Evolutionary conservation across 2,113 vertebrate species (phyloP).

Genomic region (Esox niger): DNA sequence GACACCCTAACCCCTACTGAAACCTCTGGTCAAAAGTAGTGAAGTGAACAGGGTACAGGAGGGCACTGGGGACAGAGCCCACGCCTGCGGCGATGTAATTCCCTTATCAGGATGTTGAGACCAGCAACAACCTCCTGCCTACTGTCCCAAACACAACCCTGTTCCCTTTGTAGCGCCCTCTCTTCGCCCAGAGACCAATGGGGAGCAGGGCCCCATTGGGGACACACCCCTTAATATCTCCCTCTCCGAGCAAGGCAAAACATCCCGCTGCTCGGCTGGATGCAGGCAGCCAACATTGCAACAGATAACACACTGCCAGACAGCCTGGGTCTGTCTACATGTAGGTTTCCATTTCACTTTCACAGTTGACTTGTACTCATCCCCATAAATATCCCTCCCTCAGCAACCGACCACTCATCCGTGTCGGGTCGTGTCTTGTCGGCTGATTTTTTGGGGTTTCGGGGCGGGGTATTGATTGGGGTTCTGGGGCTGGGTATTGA

Average conservation of each 20-base stretch:
- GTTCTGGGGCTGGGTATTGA: too few species aligned
- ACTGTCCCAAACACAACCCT: slow-evolving; percentile 1
- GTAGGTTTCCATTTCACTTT: slow-evolving; percentile 50
- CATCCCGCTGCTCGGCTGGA: background rate
- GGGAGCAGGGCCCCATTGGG: too few species aligned
- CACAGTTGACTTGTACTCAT: slow-evolving; percentile 34
- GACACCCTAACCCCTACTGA: too few species aligned
- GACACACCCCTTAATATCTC: background rate
- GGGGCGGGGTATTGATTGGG: too few species aligned
- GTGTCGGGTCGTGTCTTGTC: too few species aligned
- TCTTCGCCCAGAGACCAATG: too few species aligned
- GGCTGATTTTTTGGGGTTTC: too few species aligned
- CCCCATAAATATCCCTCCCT: slow-evolving; percentile 36
- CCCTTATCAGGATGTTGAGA: slow-evolving; percentile 35
- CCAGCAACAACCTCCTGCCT: slow-evolving; percentile 8
- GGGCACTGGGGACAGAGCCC: background rate
- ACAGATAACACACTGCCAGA: slow-evolving; percentile 45
- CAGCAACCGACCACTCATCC: too few species aligned
- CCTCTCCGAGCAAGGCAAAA: background rate
- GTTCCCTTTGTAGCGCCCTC: too few species aligned
- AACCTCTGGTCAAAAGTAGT: too few species aligned
- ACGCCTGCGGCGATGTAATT: slow-evolving; percentile 38
- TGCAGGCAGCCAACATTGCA: slow-evolving; percentile 11
- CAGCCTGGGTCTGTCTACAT: slow-evolving; percentile 26
- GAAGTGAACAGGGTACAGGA: too few species aligned